Conservation (phyloP, 2,797 vertebrate genomes). For the Eptatretus atami region DNA sequence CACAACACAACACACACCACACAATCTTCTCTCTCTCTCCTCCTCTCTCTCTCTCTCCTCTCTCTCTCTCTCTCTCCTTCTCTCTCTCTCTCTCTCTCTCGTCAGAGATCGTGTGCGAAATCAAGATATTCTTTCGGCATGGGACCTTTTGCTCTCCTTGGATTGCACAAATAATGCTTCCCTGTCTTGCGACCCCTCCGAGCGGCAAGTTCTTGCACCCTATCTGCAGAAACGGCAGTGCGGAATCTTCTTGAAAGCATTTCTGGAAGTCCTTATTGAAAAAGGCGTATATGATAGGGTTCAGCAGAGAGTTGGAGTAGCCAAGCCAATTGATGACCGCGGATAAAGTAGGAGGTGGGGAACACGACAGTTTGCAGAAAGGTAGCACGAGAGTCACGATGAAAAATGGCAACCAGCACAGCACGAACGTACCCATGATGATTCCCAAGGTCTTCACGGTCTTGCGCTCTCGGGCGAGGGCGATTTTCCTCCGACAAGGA, state of each 20-base stretch:
- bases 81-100: too few species aligned
- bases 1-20: too few species aligned
- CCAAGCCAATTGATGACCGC: conserved; percentile 87
- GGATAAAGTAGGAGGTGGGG: conserved; percentile 48
- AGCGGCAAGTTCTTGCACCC: conserved; percentile 11
- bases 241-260: conserved; percentile 78
- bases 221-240: conserved; percentile 62
- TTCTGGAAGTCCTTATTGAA: conserved; percentile 98
- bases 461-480: conserved; percentile 58
- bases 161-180: too few species aligned
- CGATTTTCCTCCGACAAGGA: conserved; percentile 38
- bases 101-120: too few species aligned
- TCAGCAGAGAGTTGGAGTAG: conserved; percentile 87
- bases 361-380: conserved; percentile 51
- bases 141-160: too few species aligned
- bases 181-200: too few species aligned
- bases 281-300: conserved; percentile 88
- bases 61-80: too few species aligned
- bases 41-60: too few species aligned
- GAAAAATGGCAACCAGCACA: conserved; percentile 94
- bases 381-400: conserved; percentile 73
- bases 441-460: conserved; percentile 87
- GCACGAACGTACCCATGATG: conserved; percentile 93
- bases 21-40: too few species aligned
- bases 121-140: too few species aligned